Percentiles rank a stretch among this genome's conserved stretches.
Evolutionary conservation across 2,113 vertebrate species (phyloP).

Genomic region (Antechinus flavipes): DNA sequence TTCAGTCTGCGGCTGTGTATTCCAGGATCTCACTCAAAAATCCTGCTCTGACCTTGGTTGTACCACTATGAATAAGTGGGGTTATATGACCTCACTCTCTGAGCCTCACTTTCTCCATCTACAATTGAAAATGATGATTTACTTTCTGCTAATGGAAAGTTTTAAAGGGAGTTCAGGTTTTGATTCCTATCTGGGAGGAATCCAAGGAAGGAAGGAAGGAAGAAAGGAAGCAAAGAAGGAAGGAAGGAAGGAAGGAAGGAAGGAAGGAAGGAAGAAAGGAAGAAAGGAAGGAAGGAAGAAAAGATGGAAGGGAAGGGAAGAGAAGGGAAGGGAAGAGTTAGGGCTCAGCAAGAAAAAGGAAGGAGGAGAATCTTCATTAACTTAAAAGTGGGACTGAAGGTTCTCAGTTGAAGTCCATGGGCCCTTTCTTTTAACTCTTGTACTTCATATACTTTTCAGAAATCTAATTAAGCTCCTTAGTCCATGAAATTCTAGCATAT

Average conservation of each 20-base stretch:
- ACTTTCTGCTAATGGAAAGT: neutral
- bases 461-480: neutral
- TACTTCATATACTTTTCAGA: neutral
- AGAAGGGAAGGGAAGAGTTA: too few relatives aligned
- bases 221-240: too few relatives aligned
- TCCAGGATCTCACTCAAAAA: neutral
- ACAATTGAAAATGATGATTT: neutral
- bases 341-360: neutral
- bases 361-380: neutral
- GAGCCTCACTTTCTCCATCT: neutral
- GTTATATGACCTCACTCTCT: neutral
- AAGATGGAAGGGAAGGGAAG: too few relatives aligned
- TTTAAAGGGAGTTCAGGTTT: neutral
- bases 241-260: too few relatives aligned
- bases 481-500: conserved; percentile 5
- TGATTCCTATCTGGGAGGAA: neutral
- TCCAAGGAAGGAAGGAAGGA: too few relatives aligned
- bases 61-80: neutral
- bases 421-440: neutral
- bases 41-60: neutral
- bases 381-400: neutral
- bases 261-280: fast-evolving
- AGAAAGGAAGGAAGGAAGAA: too few relatives aligned
- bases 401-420: neutral
- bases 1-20: neutral